Percentiles rank a stretch among this genome's conserved stretches.
Conservation (phyloP, 92 coral and sea anemone genomes). For the Palythoa grandiflora region DNA sequence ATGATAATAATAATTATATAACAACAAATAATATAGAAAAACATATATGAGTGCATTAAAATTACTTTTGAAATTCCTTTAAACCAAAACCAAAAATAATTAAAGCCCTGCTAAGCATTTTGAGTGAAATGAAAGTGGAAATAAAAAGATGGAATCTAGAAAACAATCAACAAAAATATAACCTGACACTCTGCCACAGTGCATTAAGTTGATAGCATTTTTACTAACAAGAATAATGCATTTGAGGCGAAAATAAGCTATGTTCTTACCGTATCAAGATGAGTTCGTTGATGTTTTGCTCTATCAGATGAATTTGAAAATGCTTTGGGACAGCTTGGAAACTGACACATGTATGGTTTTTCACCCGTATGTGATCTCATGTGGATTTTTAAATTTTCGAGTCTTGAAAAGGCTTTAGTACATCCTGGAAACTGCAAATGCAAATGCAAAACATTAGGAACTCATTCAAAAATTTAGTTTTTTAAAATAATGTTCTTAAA, state of each 20-base stretch:
- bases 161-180: too few relatives aligned
- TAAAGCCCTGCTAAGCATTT: too few relatives aligned
- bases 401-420: constrained; percentile 95
- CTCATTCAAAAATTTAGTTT: neutral
- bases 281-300: constrained; percentile 98
- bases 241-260: neutral
- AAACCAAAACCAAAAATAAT: too few relatives aligned
- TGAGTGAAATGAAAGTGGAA: too few relatives aligned
- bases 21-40: too few relatives aligned
- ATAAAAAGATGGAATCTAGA: too few relatives aligned
- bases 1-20: too few relatives aligned
- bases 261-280: constrained; percentile 88
- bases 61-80: too few relatives aligned
- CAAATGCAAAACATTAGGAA: neutral
- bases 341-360: constrained; percentile 96
- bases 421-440: constrained; percentile 90
- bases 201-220: too few relatives aligned
- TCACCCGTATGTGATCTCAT: constrained; percentile 99
- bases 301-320: constrained; percentile 98
- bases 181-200: too few relatives aligned
- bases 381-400: constrained; percentile 96
- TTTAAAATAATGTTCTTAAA: neutral
- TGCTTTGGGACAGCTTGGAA: constrained; percentile 95
- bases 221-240: too few relatives aligned
- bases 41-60: too few relatives aligned